Percentiles rank a stretch among this genome's conserved stretches.
Conservation (phyloP, 2,888 invertebrate genomes). For the Cyrtodaria siliqua region DNA sequence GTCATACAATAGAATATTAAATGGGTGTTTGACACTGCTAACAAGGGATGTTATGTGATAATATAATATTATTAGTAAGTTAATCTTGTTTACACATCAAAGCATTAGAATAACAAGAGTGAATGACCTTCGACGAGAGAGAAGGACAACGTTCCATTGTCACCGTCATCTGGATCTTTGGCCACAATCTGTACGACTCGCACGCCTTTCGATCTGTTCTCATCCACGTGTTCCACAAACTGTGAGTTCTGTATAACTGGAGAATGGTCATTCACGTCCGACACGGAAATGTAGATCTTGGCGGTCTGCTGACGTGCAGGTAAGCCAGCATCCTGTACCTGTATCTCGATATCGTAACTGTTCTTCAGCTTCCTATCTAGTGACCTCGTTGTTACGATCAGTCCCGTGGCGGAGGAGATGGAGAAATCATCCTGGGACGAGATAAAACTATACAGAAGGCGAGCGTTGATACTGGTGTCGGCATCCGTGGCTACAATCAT, state of each 20-base stretch:
- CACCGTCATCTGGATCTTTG: conserved; percentile 93
- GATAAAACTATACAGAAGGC: conserved; percentile 73
- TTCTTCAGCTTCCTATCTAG: conserved; percentile 94
- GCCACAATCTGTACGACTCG: conserved; percentile 93
- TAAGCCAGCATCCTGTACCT: conserved; percentile 94
- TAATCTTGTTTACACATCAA: no score
- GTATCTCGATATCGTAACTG: conserved; percentile 93
- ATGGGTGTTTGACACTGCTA: no score
- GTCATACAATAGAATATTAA: no score
- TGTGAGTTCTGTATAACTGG: conserved; percentile 72
- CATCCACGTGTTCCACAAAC: conserved; percentile 91
- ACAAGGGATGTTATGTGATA: no score
- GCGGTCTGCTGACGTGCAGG: conserved; percentile 88
- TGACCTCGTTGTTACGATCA: conserved; percentile 93
- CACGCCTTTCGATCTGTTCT: conserved; percentile 93
- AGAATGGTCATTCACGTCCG: conserved; percentile 79
- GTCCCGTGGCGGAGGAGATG: conserved; percentile 89
- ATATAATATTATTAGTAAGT: no score
- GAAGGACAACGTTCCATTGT: conserved; percentile 95
- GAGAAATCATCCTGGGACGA: conserved; percentile 69
- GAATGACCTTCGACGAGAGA: conserved; percentile 91
- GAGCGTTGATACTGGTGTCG: conserved; percentile 76
- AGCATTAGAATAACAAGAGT: no score
- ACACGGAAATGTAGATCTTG: conserved; percentile 67
- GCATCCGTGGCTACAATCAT: conserved; percentile 77